phyloP scores from a whole-genome alignment of 2,888 invertebrate species.

The Dynastes hyllus region DNA sequence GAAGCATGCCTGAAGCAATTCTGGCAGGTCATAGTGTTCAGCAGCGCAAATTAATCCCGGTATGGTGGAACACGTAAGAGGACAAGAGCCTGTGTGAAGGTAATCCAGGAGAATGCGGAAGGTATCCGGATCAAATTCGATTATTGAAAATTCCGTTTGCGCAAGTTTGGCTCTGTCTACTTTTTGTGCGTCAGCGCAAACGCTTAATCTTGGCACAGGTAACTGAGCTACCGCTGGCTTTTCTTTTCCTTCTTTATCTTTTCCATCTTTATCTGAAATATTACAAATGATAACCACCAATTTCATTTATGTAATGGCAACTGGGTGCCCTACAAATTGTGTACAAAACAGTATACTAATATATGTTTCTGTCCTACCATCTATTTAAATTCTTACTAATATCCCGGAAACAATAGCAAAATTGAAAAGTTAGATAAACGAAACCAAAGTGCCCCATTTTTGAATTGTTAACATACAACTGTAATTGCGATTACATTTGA shows the following conservation, averaged over 20 bases:
- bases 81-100: conserved; percentile 93
- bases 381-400: too few relatives aligned
- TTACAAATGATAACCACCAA: too few relatives aligned
- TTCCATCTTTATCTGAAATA: conserved; percentile 82
- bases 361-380: too few relatives aligned
- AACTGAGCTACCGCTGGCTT: conserved; percentile 82
- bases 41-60: conserved; percentile 95
- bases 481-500: too few relatives aligned
- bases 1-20: conserved; percentile 94
- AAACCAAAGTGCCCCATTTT: too few relatives aligned
- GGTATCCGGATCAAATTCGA: conserved; percentile 95
- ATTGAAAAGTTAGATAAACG: too few relatives aligned
- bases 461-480: too few relatives aligned
- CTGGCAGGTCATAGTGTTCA: conserved; percentile 94
- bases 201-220: conserved; percentile 90
- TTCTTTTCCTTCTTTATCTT: conserved; percentile 86
- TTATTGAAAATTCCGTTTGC: conserved; percentile 96
- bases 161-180: conserved; percentile 93
- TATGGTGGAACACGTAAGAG: conserved; percentile 92
- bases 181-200: conserved; percentile 95
- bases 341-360: too few relatives aligned
- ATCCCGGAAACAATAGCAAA: too few relatives aligned
- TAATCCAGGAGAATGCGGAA: conserved; percentile 93
- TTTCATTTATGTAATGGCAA: too few relatives aligned
- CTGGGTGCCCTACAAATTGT: too few relatives aligned